phyloP scores from a whole-genome alignment of 2,888 invertebrate genomes.

The Conops quadrifasciatus region DNA sequence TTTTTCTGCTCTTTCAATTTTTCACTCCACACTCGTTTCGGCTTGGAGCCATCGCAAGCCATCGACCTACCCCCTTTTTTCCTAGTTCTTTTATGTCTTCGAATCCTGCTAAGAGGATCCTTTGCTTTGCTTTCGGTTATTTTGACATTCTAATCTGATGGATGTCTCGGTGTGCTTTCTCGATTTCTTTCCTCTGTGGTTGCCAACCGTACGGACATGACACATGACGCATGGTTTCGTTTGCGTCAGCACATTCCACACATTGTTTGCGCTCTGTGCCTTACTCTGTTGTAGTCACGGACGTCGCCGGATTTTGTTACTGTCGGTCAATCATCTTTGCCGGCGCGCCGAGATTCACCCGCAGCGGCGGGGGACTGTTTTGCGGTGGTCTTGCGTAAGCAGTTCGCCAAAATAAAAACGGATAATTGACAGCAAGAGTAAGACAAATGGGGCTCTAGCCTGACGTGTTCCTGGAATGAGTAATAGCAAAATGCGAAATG shows the following conservation, averaged over 20 bases:
- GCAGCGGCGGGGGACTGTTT: neutral
- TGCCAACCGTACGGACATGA: neutral
- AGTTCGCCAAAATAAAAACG: neutral
- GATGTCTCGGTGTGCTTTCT: slow-evolving; percentile 39
- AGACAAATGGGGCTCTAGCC: no score
- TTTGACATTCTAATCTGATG: slow-evolving; percentile 41
- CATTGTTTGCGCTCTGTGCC: slow-evolving; percentile 17
- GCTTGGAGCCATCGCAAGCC: no score
- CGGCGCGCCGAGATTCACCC: neutral
- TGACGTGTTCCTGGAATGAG: no score
- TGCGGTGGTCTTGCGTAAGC: neutral
- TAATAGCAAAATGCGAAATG: no score
- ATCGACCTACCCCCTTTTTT: neutral
- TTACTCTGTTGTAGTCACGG: slow-evolving; percentile 9
- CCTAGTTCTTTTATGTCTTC: neutral
- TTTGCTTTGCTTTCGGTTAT: slow-evolving; percentile 24
- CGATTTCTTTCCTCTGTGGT: slow-evolving; percentile 19
- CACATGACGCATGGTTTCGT: slow-evolving; percentile 25
- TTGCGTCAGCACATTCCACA: slow-evolving; percentile 27
- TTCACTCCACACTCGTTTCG: no score
- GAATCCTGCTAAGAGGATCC: neutral
- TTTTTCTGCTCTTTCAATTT: no score
- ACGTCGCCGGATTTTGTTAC: slow-evolving; percentile 7
- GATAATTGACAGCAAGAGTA: neutral
- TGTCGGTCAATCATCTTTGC: neutral